A percentile compares a stretch with the other conserved stretches of the same genome.
These are phyloP conservation scores for Megaleporinus macrocephalus DNA, from an alignment of 2,113 vertebrate species.

Conservation along the genomic window DNA sequence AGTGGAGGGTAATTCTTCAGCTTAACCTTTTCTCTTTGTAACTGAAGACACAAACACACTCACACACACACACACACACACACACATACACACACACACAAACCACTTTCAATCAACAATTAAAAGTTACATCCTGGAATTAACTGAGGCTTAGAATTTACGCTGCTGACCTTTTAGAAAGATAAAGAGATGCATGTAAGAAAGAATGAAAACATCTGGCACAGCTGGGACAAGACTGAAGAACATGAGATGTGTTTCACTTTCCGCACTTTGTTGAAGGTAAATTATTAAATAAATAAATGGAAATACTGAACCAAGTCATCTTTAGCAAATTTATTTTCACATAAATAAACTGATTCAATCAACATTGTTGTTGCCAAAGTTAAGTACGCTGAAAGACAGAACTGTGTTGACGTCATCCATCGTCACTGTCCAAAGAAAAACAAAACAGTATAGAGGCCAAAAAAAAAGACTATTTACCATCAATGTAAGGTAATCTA, in stretches of 20 bases:
- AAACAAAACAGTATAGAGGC: no score
- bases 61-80: no score
- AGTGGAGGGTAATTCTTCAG: conserved; percentile 42
- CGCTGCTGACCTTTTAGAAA: conserved; percentile 46
- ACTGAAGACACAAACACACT: conserved; percentile 27
- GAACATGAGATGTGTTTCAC: not conserved
- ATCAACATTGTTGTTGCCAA: not conserved
- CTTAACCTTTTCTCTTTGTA: conserved; percentile 49
- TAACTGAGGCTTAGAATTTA: conserved; percentile 34
- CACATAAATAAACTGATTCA: no score
- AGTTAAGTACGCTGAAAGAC: not conserved
- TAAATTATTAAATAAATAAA: not conserved
- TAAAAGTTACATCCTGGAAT: conserved; percentile 38
- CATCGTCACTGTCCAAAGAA: no score
- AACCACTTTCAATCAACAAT: conserved; percentile 45
- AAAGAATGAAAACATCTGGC: conserved; percentile 9
- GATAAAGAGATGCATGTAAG: conserved; percentile 23
- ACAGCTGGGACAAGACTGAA: not conserved
- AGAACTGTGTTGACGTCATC: not conserved
- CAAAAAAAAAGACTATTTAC: no score
- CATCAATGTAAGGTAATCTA: no score
- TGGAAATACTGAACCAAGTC: no score
- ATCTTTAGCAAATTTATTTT: no score
- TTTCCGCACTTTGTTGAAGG: not conserved
- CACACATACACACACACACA: no score